Base-by-base conservation (phyloP, 1,140 invertebrate genomes). In the Drosophila repletoides region DNA sequence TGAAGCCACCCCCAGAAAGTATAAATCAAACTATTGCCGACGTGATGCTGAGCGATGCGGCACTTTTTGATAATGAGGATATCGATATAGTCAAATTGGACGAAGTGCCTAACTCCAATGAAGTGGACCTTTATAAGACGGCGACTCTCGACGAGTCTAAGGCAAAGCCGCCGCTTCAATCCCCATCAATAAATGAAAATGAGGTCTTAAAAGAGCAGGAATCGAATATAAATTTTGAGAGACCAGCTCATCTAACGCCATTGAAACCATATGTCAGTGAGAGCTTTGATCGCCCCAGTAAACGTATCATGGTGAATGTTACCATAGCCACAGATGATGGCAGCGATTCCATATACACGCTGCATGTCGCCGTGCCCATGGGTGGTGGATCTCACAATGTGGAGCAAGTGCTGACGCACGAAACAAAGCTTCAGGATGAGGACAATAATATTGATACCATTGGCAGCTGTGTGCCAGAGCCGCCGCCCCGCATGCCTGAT, bases 301-400 rank as follows among this genome's bases (percentile, higher is more conserved):
- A 75, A 14, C 75, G 88, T 3, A 90, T 90, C 14, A 41, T 90
- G 22, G 69, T 90, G 1, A 90, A 90, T 63, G 40, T 90, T 34
- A 89, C 89, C 3, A 90, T 90, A 17, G 89, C 80, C 28, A 90
- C 89, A 2, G 89, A 88, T 51, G 81, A 77, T 46, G 89, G 70
- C 17, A 76, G 60, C 21, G 88, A 80, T 46, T 87, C 77, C n/a
- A 49, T 90, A n/a, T 90, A 90, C 46, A 89, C 84, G 0, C 49
- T 90, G 5, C 89, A 90, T 51, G 89, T 90, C 12, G 81, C 83
- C 3, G 81, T 90, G 19, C 89, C 89, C 12, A 76, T 71, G 0
- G 87, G 79, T 12, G 74, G 53, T 2, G 77, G 76, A 22, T 17
- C 74, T 0, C 76, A 83, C 22, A 67, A 56, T 56, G 28, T 88